Conservation (phyloP, 1,140 invertebrate genomes). For the Drosophila pachea region DNA sequence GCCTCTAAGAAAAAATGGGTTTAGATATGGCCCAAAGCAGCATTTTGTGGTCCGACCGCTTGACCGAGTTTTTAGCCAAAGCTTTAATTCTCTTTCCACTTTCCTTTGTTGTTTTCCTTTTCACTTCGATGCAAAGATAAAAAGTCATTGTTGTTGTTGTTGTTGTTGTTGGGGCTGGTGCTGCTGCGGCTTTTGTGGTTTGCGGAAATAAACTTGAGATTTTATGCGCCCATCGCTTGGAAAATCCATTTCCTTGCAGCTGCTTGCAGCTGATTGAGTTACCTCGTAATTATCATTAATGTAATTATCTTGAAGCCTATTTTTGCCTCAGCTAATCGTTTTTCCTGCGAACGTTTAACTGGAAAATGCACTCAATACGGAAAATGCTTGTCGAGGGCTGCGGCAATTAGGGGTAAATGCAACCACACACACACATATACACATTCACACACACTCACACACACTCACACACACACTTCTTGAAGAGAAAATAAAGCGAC, state of each 20-base stretch:
- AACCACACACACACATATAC: constrained; percentile 3
- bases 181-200: constrained; percentile 3
- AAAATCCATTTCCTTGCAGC: too few species aligned
- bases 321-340: too few species aligned
- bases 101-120: not conserved
- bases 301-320: too few species aligned
- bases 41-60: constrained; percentile 38
- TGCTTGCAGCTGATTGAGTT: too few species aligned
- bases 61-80: too few species aligned
- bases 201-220: too few species aligned
- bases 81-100: constrained; percentile 14
- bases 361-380: not conserved
- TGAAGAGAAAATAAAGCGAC: constrained; percentile 25
- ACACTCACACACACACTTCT: not conserved
- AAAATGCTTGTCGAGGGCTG: not conserved
- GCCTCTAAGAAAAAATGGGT: constrained; percentile 15
- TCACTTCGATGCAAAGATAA: too few species aligned
- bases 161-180: not conserved
- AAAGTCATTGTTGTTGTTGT: too few species aligned
- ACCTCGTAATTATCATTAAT: too few species aligned
- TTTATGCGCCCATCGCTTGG: too few species aligned
- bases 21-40: constrained; percentile 16
- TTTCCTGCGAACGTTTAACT: not conserved
- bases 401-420: constrained; percentile 32
- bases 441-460: not conserved